A percentile compares a stretch with the other conserved stretches of the same genome.
Evolutionary conservation across 92 coral and sea anemone species (phyloP).

Genomic region (Hydrozoanthus gracilis): DNA sequence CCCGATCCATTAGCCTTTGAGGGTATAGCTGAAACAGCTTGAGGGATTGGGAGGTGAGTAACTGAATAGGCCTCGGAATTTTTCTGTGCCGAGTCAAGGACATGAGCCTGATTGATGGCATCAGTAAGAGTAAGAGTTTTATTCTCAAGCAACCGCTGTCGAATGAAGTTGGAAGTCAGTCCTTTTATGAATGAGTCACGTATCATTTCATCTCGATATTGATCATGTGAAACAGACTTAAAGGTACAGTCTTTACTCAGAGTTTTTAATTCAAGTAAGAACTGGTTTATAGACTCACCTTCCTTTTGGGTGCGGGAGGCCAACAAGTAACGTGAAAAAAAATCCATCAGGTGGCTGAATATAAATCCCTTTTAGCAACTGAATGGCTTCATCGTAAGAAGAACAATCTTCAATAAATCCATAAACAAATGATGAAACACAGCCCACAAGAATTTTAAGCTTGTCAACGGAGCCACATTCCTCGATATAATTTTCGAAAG

Average conservation of each 20-base stretch:
- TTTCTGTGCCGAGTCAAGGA: constrained; percentile 30
- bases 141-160: constrained; percentile 29
- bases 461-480: neutral
- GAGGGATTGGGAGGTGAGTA: constrained; percentile 17
- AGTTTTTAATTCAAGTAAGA: constrained; percentile 6
- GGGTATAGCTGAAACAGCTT: neutral
- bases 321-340: neutral
- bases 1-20: neutral
- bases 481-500: neutral
- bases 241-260: constrained; percentile 41
- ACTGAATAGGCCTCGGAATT: constrained; percentile 32
- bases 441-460: neutral
- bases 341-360: neutral
- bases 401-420: neutral
- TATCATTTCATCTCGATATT: constrained; percentile 23
- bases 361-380: neutral
- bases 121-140: constrained; percentile 16
- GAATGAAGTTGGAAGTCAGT: constrained; percentile 19
- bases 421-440: neutral
- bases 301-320: neutral
- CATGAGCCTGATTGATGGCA: constrained; percentile 23
- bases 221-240: constrained; percentile 24
- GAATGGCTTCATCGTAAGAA: neutral
- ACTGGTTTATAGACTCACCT: neutral
- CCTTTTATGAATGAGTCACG: constrained; percentile 25